These are phyloP conservation scores for Acrocyrtus sp. DNA, from an alignment of 2,888 invertebrate species.

Conservation along the genomic window DNA sequence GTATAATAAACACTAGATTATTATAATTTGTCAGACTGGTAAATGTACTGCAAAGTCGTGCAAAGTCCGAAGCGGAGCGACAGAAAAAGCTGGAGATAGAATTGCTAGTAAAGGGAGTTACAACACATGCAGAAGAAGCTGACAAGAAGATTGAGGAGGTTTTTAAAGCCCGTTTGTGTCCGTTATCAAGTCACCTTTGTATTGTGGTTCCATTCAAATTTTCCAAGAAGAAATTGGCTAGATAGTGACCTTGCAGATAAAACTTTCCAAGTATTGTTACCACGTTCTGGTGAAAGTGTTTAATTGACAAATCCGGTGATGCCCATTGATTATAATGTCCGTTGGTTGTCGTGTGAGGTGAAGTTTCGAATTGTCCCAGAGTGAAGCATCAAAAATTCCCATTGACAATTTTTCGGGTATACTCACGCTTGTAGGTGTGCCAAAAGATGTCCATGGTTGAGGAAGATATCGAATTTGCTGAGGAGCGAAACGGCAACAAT, in stretches of 20 bases:
- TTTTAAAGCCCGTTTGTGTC: neutral
- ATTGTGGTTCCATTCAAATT: too few relatives aligned
- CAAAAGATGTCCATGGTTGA: conserved; percentile 73
- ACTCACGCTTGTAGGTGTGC: conserved; percentile 67
- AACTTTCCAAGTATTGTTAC: neutral
- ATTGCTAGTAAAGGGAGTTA: conserved; percentile 1
- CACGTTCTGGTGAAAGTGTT: neutral
- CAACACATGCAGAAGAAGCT: conserved; percentile 7
- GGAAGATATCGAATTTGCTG: conserved; percentile 72
- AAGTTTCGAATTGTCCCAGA: too few relatives aligned
- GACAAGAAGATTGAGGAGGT: conserved; percentile 20
- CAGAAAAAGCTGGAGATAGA: conserved; percentile 18
- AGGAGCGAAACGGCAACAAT: conserved; percentile 72
- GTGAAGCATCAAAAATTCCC: too few relatives aligned
- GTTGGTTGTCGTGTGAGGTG: too few relatives aligned
- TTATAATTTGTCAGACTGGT: neutral
- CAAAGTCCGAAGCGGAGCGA: neutral
- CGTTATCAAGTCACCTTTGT: too few relatives aligned
- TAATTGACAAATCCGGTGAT: neutral
- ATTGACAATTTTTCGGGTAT: neutral
- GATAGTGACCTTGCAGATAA: too few relatives aligned
- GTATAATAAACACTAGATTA: too few relatives aligned
- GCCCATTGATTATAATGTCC: neutral
- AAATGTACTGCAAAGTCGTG: neutral
- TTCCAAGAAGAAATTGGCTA: too few relatives aligned